These are phyloP conservation scores for Peromyscus maniculatus DNA, from an alignment of 2,113 vertebrate species.

Conservation along the genomic window DNA sequence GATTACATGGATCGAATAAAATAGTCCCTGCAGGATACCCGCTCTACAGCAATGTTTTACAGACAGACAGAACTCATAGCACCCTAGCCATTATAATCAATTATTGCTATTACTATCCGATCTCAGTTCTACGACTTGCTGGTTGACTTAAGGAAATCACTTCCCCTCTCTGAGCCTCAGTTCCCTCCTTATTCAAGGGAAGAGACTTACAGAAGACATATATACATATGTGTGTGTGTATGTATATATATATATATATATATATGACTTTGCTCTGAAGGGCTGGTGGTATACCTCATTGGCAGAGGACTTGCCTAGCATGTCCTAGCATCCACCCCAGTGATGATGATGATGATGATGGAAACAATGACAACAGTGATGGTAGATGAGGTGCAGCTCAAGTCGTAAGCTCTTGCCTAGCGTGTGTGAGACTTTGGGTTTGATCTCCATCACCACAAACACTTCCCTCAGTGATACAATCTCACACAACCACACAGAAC, in stretches of 20 bases:
- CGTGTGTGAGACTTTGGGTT: neutral
- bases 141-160: neutral
- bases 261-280: neutral
- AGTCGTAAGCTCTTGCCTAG: neutral
- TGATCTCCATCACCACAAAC: neutral
- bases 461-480: neutral
- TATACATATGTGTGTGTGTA: no score
- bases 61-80: neutral
- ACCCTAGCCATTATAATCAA: rapidly evolving
- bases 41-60: rapidly evolving
- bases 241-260: no score
- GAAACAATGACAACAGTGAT: neutral
- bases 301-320: neutral
- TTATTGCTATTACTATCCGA: no score
- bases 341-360: neutral
- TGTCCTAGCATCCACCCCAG: neutral
- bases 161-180: neutral
- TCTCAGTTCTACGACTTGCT: neutral
- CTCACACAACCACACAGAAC: neutral
- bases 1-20: no score
- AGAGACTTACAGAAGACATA: neutral
- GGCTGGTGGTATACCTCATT: neutral
- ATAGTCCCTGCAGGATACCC: rapidly evolving
- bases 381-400: neutral
- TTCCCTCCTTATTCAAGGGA: neutral